These are phyloP conservation scores for Monomorium pharaonis DNA, from an alignment of 1,140 invertebrate genomes.

Conservation along the genomic window DNA sequence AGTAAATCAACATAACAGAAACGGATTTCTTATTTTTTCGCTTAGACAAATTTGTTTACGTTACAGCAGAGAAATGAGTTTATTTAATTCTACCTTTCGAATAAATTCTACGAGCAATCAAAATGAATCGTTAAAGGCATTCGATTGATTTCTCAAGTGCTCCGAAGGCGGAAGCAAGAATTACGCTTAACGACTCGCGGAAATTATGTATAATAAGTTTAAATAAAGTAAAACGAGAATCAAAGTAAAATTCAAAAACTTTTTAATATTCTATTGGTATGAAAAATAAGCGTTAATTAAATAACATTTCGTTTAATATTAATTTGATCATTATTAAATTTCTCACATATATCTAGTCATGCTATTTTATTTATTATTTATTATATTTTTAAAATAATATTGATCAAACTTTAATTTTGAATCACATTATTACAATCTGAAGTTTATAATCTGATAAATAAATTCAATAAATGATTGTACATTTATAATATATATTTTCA, in stretches of 20 bases:
- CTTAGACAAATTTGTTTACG: conserved; percentile 44
- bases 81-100: conserved; percentile 48
- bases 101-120: conserved; percentile 33
- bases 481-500: no score
- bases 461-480: no score
- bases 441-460: not conserved
- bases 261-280: not conserved
- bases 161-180: not conserved
- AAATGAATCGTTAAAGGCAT: conserved; percentile 3
- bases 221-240: not conserved
- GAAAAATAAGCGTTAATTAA: not conserved
- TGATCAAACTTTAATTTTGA: not conserved
- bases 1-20: conserved; percentile 3
- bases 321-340: not conserved
- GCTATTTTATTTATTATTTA: not conserved
- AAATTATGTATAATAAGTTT: not conserved
- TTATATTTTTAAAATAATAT: not conserved
- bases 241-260: not conserved
- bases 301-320: not conserved
- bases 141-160: not conserved
- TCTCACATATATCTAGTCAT: not conserved
- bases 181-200: not conserved
- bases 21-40: conserved; percentile 49
- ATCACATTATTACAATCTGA: not conserved
- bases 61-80: conserved; percentile 31